Evolutionary conservation across 1,140 invertebrate genomes (phyloP), one percentile per base, ranked within the genome.

Genomic region (Drosophila subpulchrella): DNA sequence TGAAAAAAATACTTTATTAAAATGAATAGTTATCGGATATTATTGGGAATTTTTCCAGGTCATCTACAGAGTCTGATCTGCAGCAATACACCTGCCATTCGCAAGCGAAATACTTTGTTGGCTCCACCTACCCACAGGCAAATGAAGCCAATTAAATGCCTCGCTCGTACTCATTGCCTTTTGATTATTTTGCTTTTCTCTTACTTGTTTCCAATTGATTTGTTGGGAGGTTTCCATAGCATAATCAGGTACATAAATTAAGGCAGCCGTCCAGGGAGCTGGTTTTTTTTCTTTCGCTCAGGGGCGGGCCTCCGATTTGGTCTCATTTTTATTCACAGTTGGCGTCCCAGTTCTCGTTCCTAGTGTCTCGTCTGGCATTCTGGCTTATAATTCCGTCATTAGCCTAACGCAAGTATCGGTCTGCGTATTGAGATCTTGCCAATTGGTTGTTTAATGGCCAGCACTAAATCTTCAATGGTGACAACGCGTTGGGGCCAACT

Each of bases 191-290:
- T 34, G 30, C 66, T 46, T 70, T 70, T 55, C 66, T 34, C 67
- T 71, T 17, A 27, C 38, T 67, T 71, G 42, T 68, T 71, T 39
- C 12, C 78, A 81, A 86, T 83, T 88, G 83, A 88, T 86, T 88
- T 82, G 71, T 77, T 77, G 83, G 56, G 42, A 61, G 53, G 61
- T 55, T 73, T 60, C 60, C 67, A 51, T 41, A 39, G 57, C 68
- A 81, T 78, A 81, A 81, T 85, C 78, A 80, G 76, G 68, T 55
- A 75, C 84, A 88, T 88, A 83, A 80, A 89, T 89, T 89, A 71
- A 77, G 36, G 39, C 70, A 75, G 34, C 11, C 34, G 42, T 34
- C 30, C n/a, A 17, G n/a, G 15, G 20, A 60, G 53, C 51, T 12
- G 66, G 50, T 77, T 80, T 71, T 57, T 10, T 46, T 34, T 47